Base-by-base conservation (phyloP, 2,797 vertebrate genomes). In the Parauchenoglanis ngamensis region DNA sequence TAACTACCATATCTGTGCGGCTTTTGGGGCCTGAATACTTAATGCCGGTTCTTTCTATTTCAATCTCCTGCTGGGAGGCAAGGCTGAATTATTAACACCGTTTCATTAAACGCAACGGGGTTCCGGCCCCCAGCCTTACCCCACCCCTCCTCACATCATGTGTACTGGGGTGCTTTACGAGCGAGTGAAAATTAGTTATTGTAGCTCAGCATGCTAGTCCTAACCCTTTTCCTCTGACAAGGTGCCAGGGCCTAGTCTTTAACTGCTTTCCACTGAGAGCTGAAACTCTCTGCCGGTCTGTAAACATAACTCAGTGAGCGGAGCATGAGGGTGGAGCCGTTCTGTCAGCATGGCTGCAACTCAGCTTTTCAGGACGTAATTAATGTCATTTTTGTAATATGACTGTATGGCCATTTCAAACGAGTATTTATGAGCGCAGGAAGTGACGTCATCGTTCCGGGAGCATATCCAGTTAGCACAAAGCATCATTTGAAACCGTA, bases 61-160 rank as follows among this genome's bases (percentile, higher is more conserved):
- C 63, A 86, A 81, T 73, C 54, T 90, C 92, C 91, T 92, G 78
- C 83, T 89, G 91, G 87, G 86, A 89, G 91, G 89, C 91, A 72
- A 86, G 90, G 83, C 90, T 95, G 91, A 95, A 94, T 94, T 93
- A 95, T 95, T 95, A 92, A 94, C 90, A 90, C 87, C 90, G 76
- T 92, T 92, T 94, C 89, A 93, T 93, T 94, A 93, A 92, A 94
- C 92, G 91, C 87, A 91, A 91, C 84, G 90, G 93, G 91, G 91
- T 87, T 54, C 65, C 65, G 56, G 78, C 84, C 65, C 82, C 79
- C 70, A 65, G 59, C 46, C 68, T 80, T 82, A 21, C 52, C 56
- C 82, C 15, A 54, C 67, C 19, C 75, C 10, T 49, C 54, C 44
- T 63, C n/a, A 68, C 75, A 67, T 82, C 73, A 8, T 72, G 3